A percentile compares a stretch with the other conserved stretches of the same genome.
Conservation (phyloP, 2,113 vertebrate genomes). For the Tachysurus vachellii region DNA sequence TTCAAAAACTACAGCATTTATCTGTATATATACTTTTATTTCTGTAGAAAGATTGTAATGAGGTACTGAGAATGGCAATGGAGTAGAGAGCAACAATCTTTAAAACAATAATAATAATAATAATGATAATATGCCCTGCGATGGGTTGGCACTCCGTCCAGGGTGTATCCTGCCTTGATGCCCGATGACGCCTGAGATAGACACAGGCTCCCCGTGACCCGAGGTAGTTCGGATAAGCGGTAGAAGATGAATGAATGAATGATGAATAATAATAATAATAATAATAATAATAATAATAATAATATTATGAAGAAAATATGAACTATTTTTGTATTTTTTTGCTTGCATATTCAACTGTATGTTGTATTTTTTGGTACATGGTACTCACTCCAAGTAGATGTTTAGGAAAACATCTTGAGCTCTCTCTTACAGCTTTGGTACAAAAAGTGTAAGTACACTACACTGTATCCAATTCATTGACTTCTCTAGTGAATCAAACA, state of each 20-base stretch:
- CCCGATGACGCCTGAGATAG: too few relatives aligned
- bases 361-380: neutral
- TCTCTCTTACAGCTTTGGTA: neutral
- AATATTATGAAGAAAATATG: too few relatives aligned
- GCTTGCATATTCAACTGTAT: neutral
- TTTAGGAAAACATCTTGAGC: neutral
- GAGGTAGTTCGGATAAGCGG: too few relatives aligned
- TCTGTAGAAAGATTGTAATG: neutral
- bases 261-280: neutral
- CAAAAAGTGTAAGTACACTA: neutral
- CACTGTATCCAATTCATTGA: constrained; percentile 20
- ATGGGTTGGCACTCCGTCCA: too few relatives aligned
- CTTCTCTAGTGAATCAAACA: constrained; percentile 36
- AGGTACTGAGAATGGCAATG: neutral
- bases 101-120: neutral
- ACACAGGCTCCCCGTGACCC: too few relatives aligned
- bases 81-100: neutral
- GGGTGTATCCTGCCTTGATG: too few relatives aligned
- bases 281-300: neutral
- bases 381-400: neutral
- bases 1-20: neutral
- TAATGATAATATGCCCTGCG: neutral
- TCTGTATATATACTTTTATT: neutral
- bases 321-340: neutral
- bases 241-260: too few relatives aligned